Percentiles rank a stretch among this genome's conserved stretches.
These are phyloP conservation scores for Zosterops pallidus DNA, from an alignment of 2,113 vertebrate genomes.

Conservation along the genomic window DNA sequence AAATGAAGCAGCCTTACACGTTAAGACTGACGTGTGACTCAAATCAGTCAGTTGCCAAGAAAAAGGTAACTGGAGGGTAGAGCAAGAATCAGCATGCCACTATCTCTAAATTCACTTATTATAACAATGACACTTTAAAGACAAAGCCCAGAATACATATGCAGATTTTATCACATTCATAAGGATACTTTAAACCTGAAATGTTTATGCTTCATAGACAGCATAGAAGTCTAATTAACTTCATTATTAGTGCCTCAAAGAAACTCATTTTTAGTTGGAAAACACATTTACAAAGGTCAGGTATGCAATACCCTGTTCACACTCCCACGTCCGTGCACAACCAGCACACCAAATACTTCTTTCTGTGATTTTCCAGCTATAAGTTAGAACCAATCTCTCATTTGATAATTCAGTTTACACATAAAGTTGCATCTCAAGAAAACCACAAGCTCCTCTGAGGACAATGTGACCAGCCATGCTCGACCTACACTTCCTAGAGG, in stretches of 20 bases:
- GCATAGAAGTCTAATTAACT: not conserved
- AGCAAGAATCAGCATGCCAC: not conserved
- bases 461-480: not conserved
- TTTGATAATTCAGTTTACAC: not conserved
- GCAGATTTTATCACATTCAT: not conserved
- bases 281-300: not conserved
- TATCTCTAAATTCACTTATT: not conserved
- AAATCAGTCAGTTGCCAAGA: not conserved
- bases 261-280: not conserved
- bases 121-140: not conserved
- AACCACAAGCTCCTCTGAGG: not conserved
- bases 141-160: not conserved
- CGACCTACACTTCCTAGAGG: not conserved
- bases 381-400: not conserved
- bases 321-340: rapidly evolving
- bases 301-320: rapidly evolving
- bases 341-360: not conserved
- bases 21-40: not conserved
- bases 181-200: not conserved
- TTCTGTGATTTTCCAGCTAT: not conserved
- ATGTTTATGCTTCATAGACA: not conserved
- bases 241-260: not conserved
- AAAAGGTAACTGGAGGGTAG: not conserved
- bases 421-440: not conserved
- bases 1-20: not conserved